These are phyloP conservation scores for Macrotis lagotis DNA, from an alignment of 2,113 vertebrate species.

Conservation along the genomic window DNA sequence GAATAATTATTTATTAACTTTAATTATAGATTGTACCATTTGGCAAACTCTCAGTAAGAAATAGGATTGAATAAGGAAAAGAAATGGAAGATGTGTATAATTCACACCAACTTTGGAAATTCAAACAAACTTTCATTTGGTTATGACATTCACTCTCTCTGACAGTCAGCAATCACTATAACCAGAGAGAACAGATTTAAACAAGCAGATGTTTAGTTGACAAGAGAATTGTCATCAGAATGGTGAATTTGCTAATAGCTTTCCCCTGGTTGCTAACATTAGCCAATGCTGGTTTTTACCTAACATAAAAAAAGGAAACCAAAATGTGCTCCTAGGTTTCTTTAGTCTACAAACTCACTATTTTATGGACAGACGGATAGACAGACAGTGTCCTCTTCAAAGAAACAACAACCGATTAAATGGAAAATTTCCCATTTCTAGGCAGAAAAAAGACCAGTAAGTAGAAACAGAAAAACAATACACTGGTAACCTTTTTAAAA, in stretches of 20 bases:
- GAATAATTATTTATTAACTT: background rate
- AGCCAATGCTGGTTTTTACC: constrained; percentile 67
- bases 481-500: constrained; percentile 8
- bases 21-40: constrained; percentile 22
- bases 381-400: constrained; percentile 80
- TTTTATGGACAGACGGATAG: constrained; percentile 64
- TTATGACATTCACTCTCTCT: background rate
- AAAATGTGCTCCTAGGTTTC: constrained; percentile 41
- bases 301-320: constrained; percentile 36
- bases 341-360: constrained; percentile 52
- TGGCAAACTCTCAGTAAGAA: background rate
- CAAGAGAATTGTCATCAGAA: constrained; percentile 43
- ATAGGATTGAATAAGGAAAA: constrained; percentile 1
- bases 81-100: background rate
- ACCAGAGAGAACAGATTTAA: constrained; percentile 39
- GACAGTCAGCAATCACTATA: constrained; percentile 43
- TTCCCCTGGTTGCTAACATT: constrained; percentile 59
- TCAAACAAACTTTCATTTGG: background rate
- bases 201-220: constrained; percentile 45
- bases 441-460: constrained; percentile 33
- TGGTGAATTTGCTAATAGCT: constrained; percentile 61
- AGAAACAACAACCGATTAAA: constrained; percentile 80
- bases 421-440: constrained; percentile 81
- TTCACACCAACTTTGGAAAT: constrained; percentile 17
- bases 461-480: constrained; percentile 60